phyloP scores from a whole-genome alignment of 1,140 invertebrate species.

The Drosophila lini region DNA sequence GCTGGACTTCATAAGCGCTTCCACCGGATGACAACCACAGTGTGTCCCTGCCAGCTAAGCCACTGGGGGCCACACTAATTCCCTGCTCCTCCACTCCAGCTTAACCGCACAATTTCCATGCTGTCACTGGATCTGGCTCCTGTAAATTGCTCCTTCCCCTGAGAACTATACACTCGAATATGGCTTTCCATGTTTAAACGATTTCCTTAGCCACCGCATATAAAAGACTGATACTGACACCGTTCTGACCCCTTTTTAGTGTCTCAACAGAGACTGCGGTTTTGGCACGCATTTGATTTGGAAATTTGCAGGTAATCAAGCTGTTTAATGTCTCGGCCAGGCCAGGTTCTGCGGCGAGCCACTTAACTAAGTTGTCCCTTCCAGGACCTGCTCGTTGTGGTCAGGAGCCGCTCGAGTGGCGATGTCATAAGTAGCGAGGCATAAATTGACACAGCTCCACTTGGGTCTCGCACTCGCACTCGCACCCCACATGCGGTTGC shows the following conservation, averaged over 20 bases:
- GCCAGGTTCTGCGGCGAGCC: slow-evolving; percentile 18
- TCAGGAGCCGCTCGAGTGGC: slow-evolving; percentile 3
- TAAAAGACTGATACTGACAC: background rate
- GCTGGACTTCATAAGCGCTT: background rate
- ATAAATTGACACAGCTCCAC: slow-evolving; percentile 19
- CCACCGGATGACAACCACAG: slow-evolving; percentile 3
- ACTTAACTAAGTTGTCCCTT: slow-evolving; percentile 31
- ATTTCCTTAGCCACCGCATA: background rate
- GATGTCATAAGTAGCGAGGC: slow-evolving; percentile 40
- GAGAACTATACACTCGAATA: background rate
- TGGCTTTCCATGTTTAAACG: background rate
- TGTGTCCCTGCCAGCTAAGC: slow-evolving; percentile 12
- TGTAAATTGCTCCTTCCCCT: background rate
- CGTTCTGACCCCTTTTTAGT: slow-evolving; percentile 4
- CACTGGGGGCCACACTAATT: slow-evolving; percentile 13
- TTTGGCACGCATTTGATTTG: slow-evolving; percentile 37
- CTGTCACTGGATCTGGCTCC: slow-evolving; percentile 1
- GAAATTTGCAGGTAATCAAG: slow-evolving; percentile 57
- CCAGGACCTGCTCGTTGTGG: slow-evolving; percentile 15
- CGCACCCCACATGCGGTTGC: slow-evolving; percentile 6
- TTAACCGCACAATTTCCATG: slow-evolving; percentile 38
- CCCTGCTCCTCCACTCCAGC: background rate
- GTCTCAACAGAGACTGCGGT: slow-evolving; percentile 25
- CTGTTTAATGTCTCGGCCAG: slow-evolving; percentile 45
- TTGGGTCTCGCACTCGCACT: background rate